Base-by-base conservation (phyloP, 2,113 vertebrate genomes). In the Oreotrochilus melanogaster region DNA sequence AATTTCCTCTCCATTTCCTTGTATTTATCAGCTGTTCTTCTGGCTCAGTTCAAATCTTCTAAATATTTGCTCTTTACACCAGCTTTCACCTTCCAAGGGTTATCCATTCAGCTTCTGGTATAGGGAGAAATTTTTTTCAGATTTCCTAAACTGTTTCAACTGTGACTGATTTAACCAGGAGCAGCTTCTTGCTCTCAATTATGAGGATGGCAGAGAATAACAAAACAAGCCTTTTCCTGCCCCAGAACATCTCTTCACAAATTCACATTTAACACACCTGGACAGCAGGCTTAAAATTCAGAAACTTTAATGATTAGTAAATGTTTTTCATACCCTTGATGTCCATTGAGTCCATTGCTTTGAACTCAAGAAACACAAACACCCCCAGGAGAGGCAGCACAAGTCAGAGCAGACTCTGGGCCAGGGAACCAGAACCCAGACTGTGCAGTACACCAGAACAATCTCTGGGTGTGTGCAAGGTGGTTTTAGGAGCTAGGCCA, bases 1-100 rank as follows among this genome's bases (percentile, higher is more conserved):
- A 72, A 95, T 83, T 94, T 95, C 89, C 89, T 78, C 60, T 50
- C 70, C n/a, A 39, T 91, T 97, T 92, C 92, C 89, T 91, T 80
- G 51, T 58, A 42, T 92, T 96, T 96, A 87, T 87, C 73, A 91
- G 8, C 64, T 54, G 54, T 31, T 71, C 82, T 62, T 54, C 76
- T 7, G 48, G 54, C 66, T 69, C 75, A 79, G 74, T 47, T 23
- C 28, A 37, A 51, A 31, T 51, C 62, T 70, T 60, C 42, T 91
- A 80, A 93, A 61, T 67, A 84, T 72, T 89, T 92, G 39, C 70
- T 82, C 56, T 54, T 64, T 78, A 70, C 56, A 78, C 10, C 35
- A 48, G 11, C 54, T 84, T 62, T 73, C 11, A 6, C 74, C 25
- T 79, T 35, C 58, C 54, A 64, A 48, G 24, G 8, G 17, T 42